Evolutionary conservation across 2,113 vertebrate species (phyloP).

Genomic region (Paramisgurnus dabryanus): DNA sequence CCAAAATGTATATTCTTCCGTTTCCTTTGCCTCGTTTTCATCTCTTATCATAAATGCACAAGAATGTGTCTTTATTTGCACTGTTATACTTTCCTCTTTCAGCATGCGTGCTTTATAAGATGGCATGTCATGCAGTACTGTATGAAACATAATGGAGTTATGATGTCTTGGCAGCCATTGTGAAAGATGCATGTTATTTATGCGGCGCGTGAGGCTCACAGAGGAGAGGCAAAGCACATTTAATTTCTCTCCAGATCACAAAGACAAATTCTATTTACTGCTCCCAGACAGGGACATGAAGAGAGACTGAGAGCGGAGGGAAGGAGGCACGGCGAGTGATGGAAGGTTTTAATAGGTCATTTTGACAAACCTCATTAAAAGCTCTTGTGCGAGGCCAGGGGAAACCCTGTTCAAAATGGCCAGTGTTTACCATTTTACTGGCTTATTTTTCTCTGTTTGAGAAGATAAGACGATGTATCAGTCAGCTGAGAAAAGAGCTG

Average conservation of each 20-base stretch:
- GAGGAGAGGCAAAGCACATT: conserved; percentile 60
- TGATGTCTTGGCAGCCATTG: conserved; percentile 48
- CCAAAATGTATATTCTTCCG: background rate
- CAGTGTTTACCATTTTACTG: conserved; percentile 47
- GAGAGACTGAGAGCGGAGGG: conserved; percentile 21
- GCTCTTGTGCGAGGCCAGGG: conserved; percentile 45
- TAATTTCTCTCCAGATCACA: conserved; percentile 68
- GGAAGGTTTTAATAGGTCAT: conserved; percentile 64
- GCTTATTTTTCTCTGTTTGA: conserved; percentile 8
- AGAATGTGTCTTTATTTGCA: conserved; percentile 24
- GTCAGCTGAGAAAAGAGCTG: conserved; percentile 29
- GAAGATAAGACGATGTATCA: conserved; percentile 26
- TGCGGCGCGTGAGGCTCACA: conserved; percentile 55
- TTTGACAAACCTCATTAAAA: conserved; percentile 64
- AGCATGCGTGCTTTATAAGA: conserved; percentile 41
- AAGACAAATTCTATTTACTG: conserved; percentile 72
- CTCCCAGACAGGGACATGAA: conserved; percentile 45
- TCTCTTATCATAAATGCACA: conserved; percentile 22
- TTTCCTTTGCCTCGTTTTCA: background rate
- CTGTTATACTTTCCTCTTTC: conserved; percentile 40
- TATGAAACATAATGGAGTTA: conserved; percentile 55
- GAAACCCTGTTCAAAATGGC: conserved; percentile 52
- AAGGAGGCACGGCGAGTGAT: conserved; percentile 52
- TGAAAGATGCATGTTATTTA: conserved; percentile 60
- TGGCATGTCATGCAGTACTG: conserved; percentile 35